Base-by-base conservation (phyloP, 1,140 invertebrate species). In the Cylas formicarius region DNA sequence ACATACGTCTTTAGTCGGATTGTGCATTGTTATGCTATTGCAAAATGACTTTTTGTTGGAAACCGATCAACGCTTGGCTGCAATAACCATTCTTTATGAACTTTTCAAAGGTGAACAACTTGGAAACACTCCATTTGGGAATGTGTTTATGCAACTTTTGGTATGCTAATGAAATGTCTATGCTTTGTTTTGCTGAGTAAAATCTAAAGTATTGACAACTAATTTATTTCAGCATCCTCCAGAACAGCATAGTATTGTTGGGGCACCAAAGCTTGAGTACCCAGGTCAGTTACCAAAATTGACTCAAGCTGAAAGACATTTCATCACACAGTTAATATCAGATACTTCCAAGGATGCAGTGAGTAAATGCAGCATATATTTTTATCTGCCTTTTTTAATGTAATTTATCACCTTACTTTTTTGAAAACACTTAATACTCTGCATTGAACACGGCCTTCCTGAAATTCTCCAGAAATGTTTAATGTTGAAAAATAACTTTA, bases 11-110 rank as follows among this genome's bases (percentile, higher is more conserved):
- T 50, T 58, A 74, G 74, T 80, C 26, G 78, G 77, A 39, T 70
- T 67, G 55, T 72, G 76, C 5, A 60, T 86, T 50, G 69, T 85
- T 2, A 63, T 84, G 45, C 56, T 87, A 5, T 60, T 87, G 6
- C 81, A 86, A 62, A 80, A 87, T 58, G 81, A 86, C 63, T 59
- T 88, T 2, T 60, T 88, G 10, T 71, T 78, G 17, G 75, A 77
- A 47, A 69, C 74, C 32, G 71, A 74, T 48, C 84, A 86, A 59
- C 69, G 80, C 38, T 56, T 88, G 32, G 75, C 77, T 20, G 80
- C 82, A 18, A 67, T 85, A 17, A 75, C 75, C 27, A 58, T 86
- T 16, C 62, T 87, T 6, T 78, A 80, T 67, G 80, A 85, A 52
- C 69, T 86, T 56, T 86, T 84, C 60, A 67, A 72, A 52, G 72